A percentile compares a stretch with the other conserved stretches of the same genome.
Conservation (phyloP, 2,113 vertebrate species). For the Oryzias celebensis region DNA sequence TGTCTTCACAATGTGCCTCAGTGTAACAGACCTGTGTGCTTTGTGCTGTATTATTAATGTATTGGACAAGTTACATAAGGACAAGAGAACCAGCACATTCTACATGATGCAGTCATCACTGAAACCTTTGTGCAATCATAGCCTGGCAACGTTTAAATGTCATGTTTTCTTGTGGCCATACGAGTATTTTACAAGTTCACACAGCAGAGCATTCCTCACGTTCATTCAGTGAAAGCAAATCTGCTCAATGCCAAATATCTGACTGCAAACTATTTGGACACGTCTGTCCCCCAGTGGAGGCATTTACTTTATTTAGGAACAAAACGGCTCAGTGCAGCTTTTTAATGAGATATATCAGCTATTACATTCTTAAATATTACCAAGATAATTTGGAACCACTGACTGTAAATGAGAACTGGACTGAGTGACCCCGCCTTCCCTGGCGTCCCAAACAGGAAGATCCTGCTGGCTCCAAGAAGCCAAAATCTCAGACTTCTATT, state of each 20-base stretch:
- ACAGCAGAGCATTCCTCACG: conserved; percentile 24
- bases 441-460: too few species aligned
- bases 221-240: conserved; percentile 44
- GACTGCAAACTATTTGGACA: conserved; percentile 18
- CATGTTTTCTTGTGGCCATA: conserved; percentile 16
- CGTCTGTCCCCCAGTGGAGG: conserved; percentile 16
- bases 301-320: not conserved
- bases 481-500: too few species aligned
- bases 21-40: conserved; percentile 50
- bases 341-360: too few species aligned
- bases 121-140: conserved; percentile 21
- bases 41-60: conserved; percentile 59
- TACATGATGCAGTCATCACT: conserved; percentile 50
- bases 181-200: conserved; percentile 25
- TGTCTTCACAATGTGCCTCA: conserved; percentile 65
- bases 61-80: conserved; percentile 45
- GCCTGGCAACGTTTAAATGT: conserved; percentile 35
- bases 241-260: conserved; percentile 68
- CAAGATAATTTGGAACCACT: too few species aligned
- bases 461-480: too few species aligned
- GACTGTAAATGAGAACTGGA: too few species aligned
- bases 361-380: too few species aligned
- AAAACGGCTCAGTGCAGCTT: too few species aligned
- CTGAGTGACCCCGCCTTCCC: too few species aligned
- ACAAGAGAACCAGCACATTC: conserved; percentile 2